Percentiles rank a stretch among this genome's conserved stretches.
These are phyloP conservation scores for Tachystola acroxantha DNA, from an alignment of 2,888 invertebrate species.

Conservation along the genomic window DNA sequence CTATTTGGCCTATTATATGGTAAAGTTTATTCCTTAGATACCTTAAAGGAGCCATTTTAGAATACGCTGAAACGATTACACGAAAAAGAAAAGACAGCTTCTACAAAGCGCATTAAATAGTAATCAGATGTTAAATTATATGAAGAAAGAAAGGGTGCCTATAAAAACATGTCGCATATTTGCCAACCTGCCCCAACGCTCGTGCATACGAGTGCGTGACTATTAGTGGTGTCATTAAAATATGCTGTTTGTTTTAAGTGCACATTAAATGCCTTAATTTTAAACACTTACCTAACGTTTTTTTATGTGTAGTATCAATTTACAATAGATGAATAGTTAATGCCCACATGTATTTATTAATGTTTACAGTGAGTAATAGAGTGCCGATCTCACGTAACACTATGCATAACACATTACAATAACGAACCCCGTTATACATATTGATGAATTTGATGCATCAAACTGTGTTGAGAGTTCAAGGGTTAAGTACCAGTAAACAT, in stretches of 20 bases:
- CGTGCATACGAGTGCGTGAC: slow-evolving; percentile 14
- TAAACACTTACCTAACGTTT: neutral
- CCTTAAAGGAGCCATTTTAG: too few relatives aligned
- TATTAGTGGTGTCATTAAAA: neutral
- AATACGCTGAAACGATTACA: too few relatives aligned
- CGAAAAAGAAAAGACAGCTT: too few relatives aligned
- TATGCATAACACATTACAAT: slow-evolving; percentile 27
- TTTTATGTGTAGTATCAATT: slow-evolving; percentile 1
- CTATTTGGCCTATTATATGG: too few relatives aligned
- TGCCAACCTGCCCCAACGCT: neutral
- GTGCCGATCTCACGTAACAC: slow-evolving; percentile 9
- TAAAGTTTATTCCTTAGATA: too few relatives aligned
- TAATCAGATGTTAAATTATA: too few relatives aligned
- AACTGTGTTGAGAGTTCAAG: slow-evolving; percentile 39
- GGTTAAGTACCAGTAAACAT: slow-evolving; percentile 69
- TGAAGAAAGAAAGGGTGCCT: too few relatives aligned
- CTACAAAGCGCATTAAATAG: too few relatives aligned
- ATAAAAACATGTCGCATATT: neutral
- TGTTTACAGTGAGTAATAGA: neutral
- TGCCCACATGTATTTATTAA: slow-evolving; percentile 6
- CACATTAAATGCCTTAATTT: neutral
- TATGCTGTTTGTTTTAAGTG: slow-evolving; percentile 4
- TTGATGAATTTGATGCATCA: slow-evolving; percentile 45
- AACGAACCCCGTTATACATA: slow-evolving; percentile 42
- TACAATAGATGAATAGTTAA: slow-evolving; percentile 10